phyloP scores from a whole-genome alignment of 2,888 invertebrate genomes.

The Xestobium rufovillosum region DNA sequence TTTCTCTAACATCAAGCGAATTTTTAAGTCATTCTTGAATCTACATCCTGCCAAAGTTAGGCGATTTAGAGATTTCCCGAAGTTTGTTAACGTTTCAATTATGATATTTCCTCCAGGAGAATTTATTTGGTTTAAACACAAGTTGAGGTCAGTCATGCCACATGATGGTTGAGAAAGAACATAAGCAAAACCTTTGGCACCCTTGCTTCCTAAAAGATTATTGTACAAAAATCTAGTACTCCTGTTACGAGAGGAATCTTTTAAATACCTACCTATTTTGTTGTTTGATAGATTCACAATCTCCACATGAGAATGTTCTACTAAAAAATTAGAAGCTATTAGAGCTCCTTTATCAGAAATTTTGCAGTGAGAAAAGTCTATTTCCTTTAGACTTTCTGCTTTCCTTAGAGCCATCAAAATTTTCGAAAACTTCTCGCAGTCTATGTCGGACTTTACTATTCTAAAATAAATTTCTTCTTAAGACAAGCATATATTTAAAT shows the following conservation, averaged over 20 bases:
- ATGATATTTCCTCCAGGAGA: neutral
- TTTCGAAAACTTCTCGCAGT: conserved; percentile 31
- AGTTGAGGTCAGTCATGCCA: neutral
- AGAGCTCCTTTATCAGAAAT: conserved; percentile 32
- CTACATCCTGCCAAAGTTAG: neutral
- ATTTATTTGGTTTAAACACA: neutral
- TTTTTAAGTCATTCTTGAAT: too few species aligned
- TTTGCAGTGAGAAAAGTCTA: conserved; percentile 39
- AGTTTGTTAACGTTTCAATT: neutral
- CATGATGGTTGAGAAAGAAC: neutral
- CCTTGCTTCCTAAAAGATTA: neutral
- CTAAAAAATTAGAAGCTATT: conserved; percentile 31
- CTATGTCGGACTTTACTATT: conserved; percentile 35
- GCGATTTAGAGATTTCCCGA: neutral
- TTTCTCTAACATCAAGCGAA: neutral
- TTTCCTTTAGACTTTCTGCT: conserved; percentile 27
- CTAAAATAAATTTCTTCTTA: conserved; percentile 20
- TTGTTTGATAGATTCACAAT: conserved; percentile 33
- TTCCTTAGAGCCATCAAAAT: conserved; percentile 31
- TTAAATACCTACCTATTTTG: conserved; percentile 33
- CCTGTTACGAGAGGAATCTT: too few species aligned
- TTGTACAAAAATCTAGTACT: too few species aligned
- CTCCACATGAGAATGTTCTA: conserved; percentile 26
- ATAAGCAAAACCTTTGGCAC: neutral
- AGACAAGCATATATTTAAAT: neutral